Conservation (phyloP, 1,140 invertebrate species). For the Zaprionus capensis region DNA sequence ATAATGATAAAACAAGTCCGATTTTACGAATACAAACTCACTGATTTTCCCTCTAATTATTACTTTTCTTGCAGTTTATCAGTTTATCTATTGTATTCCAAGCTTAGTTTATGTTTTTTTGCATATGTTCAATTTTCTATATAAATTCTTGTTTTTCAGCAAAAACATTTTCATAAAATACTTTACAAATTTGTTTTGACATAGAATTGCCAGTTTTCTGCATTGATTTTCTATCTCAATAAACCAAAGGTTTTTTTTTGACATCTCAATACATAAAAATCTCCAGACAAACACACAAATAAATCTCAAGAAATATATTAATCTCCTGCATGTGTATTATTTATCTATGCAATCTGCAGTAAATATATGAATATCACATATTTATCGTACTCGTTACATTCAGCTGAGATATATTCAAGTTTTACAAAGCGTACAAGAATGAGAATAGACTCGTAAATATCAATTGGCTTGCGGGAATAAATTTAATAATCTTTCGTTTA, state of each 20-base stretch:
- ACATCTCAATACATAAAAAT: not conserved
- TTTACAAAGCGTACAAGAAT: too few species aligned
- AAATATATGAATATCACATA: not conserved
- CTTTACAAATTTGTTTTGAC: too few species aligned
- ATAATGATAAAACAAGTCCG: not conserved
- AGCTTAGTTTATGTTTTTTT: too few species aligned
- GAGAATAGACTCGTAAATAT: not conserved
- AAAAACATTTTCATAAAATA: too few species aligned
- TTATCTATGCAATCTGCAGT: not conserved
- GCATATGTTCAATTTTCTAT: too few species aligned
- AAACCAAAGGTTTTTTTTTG: not conserved
- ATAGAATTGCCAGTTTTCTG: too few species aligned
- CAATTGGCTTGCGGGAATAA: not conserved
- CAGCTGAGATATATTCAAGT: not conserved
- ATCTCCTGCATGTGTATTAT: not conserved
- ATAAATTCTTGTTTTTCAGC: too few species aligned
- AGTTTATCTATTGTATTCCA: too few species aligned
- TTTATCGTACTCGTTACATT: not conserved
- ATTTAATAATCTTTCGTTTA: conserved; percentile 3
- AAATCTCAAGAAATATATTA: not conserved
- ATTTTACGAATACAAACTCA: not conserved
- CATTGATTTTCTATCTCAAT: not conserved
- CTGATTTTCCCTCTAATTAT: too few species aligned
- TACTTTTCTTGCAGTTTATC: too few species aligned
- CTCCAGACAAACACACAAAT: not conserved